phyloP scores from a whole-genome alignment of 2,797 vertebrate species.

The Sebastiscus albofasciatus region DNA sequence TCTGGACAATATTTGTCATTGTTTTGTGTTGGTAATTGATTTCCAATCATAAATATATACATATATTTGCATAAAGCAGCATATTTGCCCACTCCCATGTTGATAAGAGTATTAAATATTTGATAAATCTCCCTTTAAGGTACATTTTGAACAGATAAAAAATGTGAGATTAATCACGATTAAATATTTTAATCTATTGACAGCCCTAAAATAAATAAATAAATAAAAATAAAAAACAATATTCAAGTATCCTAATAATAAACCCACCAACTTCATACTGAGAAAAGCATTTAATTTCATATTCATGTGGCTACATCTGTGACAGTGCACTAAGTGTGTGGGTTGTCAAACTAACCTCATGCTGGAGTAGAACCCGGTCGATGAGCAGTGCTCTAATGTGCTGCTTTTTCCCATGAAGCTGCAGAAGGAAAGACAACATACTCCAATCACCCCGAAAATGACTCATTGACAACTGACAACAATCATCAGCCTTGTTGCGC shows the following conservation, averaged over 20 bases:
- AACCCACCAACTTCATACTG: not conserved
- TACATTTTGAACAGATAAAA: too few relatives aligned
- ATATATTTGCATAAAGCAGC: too few relatives aligned
- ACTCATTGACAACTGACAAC: slow-evolving; percentile 39
- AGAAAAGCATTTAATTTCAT: not conserved
- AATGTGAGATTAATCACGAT: rapidly evolving
- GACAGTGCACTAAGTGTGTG: not conserved
- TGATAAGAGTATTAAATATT: too few relatives aligned
- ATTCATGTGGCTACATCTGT: not conserved
- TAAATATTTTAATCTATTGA: rapidly evolving
- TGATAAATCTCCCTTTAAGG: too few relatives aligned
- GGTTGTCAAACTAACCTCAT: slow-evolving; percentile 85
- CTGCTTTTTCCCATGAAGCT: slow-evolving; percentile 95
- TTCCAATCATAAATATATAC: too few relatives aligned
- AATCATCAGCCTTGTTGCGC: slow-evolving; percentile 14
- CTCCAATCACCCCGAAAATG: slow-evolving; percentile 4
- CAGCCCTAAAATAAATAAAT: too few relatives aligned
- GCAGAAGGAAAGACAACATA: slow-evolving; percentile 30
- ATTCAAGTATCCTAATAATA: not conserved
- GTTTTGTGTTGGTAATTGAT: too few relatives aligned
- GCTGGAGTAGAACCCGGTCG: slow-evolving; percentile 95
- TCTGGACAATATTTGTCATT: too few relatives aligned
- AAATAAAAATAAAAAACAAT: too few relatives aligned
- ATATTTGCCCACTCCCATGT: too few relatives aligned
- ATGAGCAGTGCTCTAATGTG: slow-evolving; percentile 95